A percentile compares a stretch with the other conserved stretches of the same genome.
phyloP scores from a whole-genome alignment of 92 coral and sea anemone species.

The Palythoa grandiflora region DNA sequence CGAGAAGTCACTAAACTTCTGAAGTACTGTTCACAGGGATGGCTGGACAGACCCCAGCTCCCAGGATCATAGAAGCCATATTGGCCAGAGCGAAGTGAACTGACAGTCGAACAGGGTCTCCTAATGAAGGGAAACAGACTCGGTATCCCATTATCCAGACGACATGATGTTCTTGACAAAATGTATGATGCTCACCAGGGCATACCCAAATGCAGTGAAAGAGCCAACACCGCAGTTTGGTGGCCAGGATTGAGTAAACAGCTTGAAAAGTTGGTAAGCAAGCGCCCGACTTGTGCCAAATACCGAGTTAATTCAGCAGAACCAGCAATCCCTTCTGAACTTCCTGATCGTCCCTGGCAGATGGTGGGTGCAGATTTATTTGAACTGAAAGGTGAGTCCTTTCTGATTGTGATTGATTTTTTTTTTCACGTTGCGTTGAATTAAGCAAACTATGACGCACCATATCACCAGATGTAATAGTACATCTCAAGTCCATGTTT shows the following conservation, averaged over 20 bases:
- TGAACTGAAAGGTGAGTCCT: slow-evolving; percentile 47
- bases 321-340: slow-evolving; percentile 50
- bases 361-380: slow-evolving; percentile 63
- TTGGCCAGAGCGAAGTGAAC: slow-evolving; percentile 57
- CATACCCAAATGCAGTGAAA: slow-evolving; percentile 61
- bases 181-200: slow-evolving; percentile 66
- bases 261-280: neutral
- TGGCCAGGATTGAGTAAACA: slow-evolving; percentile 52
- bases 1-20: slow-evolving; percentile 39
- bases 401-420: slow-evolving; percentile 16
- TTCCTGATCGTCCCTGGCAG: slow-evolving; percentile 70
- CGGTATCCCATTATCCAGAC: slow-evolving; percentile 51
- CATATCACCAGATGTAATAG: slow-evolving; percentile 16
- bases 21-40: slow-evolving; percentile 50
- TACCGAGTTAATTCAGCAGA: neutral
- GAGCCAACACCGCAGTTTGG: slow-evolving; percentile 66
- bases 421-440: slow-evolving; percentile 24
- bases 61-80: slow-evolving; percentile 56
- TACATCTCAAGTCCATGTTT: slow-evolving; percentile 49
- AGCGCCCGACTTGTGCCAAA: neutral
- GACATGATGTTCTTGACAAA: slow-evolving; percentile 59
- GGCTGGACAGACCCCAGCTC: slow-evolving; percentile 49
- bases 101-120: slow-evolving; percentile 44
- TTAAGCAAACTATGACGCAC: slow-evolving; percentile 20
- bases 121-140: slow-evolving; percentile 53